Percentiles rank a stretch among this genome's conserved stretches.
These are phyloP conservation scores for Sebastes kiyomatsui DNA, from an alignment of 2,797 vertebrate species.

Conservation along the genomic window DNA sequence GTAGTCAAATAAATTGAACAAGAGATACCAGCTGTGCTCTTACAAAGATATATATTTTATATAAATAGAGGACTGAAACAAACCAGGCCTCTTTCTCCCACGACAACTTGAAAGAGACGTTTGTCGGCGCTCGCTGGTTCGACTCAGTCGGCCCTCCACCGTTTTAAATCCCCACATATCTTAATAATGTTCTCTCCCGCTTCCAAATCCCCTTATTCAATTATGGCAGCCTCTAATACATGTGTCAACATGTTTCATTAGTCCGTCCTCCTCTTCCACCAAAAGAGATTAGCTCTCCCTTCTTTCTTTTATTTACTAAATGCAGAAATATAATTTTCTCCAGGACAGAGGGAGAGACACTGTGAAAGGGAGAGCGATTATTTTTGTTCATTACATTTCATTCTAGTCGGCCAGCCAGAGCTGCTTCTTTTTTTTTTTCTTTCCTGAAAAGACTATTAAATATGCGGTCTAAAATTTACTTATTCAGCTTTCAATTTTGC, in stretches of 20 bases:
- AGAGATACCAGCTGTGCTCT: background rate
- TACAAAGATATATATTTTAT: background rate
- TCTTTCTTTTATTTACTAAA: slow-evolving; percentile 71
- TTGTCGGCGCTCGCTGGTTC: slow-evolving; percentile 7
- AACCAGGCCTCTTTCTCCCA: background rate
- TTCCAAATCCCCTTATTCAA: slow-evolving; percentile 74
- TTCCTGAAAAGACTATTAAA: slow-evolving; percentile 63
- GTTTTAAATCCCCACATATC: slow-evolving; percentile 58
- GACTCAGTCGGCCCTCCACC: slow-evolving; percentile 28
- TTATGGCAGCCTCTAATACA: slow-evolving; percentile 72
- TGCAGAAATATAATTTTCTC: slow-evolving; percentile 69
- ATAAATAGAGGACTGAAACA: background rate
- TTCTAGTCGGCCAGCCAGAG: slow-evolving; percentile 45
- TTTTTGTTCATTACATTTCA: slow-evolving; percentile 68
- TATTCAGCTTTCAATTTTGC: slow-evolving; percentile 66
- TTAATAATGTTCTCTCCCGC: slow-evolving; percentile 49
- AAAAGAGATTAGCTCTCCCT: slow-evolving; percentile 65
- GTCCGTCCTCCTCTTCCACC: slow-evolving; percentile 54
- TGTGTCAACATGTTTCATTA: slow-evolving; percentile 79
- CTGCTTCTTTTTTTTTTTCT: background rate
- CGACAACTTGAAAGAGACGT: slow-evolving; percentile 1
- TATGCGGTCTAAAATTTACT: slow-evolving; percentile 54
- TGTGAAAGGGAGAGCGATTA: slow-evolving; percentile 56
- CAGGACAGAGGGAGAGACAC: slow-evolving; percentile 42
- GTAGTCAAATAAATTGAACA: background rate